Conservation (phyloP, 2,888 invertebrate genomes). For the Agonopterix subpropinquella region DNA sequence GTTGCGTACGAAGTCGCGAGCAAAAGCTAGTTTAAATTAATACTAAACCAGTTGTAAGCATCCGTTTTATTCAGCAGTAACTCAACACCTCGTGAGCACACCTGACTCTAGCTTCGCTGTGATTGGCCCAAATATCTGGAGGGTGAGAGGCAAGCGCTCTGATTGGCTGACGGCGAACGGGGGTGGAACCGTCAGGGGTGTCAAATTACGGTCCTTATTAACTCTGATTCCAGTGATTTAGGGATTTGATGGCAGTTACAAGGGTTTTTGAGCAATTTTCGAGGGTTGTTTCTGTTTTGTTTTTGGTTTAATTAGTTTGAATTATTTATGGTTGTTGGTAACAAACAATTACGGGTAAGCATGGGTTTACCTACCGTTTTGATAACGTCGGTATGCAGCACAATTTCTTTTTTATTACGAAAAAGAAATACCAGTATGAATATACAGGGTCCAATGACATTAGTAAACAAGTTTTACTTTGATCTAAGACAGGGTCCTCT, state of each 20-base stretch:
- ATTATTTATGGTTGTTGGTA: neutral
- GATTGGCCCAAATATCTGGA: slow-evolving; percentile 39
- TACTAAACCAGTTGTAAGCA: neutral
- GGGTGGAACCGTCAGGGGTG: slow-evolving; percentile 40
- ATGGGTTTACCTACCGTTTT: too few relatives aligned
- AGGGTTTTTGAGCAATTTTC: slow-evolving; percentile 14
- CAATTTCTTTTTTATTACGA: too few relatives aligned
- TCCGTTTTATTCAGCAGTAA: slow-evolving; percentile 11
- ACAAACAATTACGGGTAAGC: neutral
- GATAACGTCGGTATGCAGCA: too few relatives aligned
- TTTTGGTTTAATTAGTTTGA: slow-evolving; percentile 5
- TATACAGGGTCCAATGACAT: too few relatives aligned
- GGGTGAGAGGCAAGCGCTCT: slow-evolving; percentile 38
- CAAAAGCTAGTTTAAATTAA: neutral
- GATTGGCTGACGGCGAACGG: slow-evolving; percentile 38
- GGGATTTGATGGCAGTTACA: slow-evolving; percentile 30
- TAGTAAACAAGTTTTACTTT: too few relatives aligned
- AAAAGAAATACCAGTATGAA: too few relatives aligned
- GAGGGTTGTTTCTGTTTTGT: neutral
- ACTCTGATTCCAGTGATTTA: slow-evolving; percentile 51
- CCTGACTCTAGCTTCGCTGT: slow-evolving; percentile 33
- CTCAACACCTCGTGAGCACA: slow-evolving; percentile 24
- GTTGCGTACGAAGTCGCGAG: too few relatives aligned
- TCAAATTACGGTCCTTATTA: slow-evolving; percentile 53
- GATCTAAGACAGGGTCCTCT: too few relatives aligned